phyloP scores from a whole-genome alignment of 2,797 vertebrate species.

The Neosilurus mollespiculum region DNA sequence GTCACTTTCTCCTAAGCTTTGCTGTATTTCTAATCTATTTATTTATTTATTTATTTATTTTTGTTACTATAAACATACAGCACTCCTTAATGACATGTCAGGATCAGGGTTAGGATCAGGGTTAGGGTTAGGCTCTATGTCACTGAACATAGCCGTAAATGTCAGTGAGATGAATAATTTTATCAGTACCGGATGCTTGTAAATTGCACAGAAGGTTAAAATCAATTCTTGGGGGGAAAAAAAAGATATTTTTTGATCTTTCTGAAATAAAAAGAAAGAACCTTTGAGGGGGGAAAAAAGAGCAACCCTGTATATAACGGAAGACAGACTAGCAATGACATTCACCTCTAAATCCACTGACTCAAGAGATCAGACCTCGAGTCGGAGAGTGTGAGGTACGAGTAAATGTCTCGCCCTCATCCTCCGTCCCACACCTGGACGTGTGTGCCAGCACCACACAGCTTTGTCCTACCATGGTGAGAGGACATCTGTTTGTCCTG shows the following conservation, averaged over 20 bases:
- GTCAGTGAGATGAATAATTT: not conserved
- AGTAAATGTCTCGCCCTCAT: conserved; percentile 31
- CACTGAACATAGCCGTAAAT: not conserved
- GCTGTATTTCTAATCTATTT: too few species aligned
- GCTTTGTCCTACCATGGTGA: conserved; percentile 43
- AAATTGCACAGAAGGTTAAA: not conserved
- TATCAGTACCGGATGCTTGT: not conserved
- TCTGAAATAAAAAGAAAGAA: not conserved
- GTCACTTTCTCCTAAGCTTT: not conserved
- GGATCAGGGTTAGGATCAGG: not conserved
- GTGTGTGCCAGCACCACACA: conserved; percentile 34
- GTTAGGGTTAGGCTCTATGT: not conserved
- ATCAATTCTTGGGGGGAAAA: not conserved
- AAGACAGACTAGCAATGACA: not conserved
- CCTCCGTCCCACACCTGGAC: conserved; percentile 38
- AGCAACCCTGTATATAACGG: not conserved
- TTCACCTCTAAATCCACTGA: not conserved
- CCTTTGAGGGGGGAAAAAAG: too few species aligned
- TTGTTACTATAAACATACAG: not conserved
- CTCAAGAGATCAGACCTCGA: not conserved
- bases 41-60: too few species aligned
- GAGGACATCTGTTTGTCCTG: conserved; percentile 59
- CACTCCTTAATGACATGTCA: not conserved
- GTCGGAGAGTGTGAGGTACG: not conserved
- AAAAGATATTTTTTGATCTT: too few species aligned